Conservation (phyloP, 2,113 vertebrate genomes). For the Amblyornis subalaris region DNA sequence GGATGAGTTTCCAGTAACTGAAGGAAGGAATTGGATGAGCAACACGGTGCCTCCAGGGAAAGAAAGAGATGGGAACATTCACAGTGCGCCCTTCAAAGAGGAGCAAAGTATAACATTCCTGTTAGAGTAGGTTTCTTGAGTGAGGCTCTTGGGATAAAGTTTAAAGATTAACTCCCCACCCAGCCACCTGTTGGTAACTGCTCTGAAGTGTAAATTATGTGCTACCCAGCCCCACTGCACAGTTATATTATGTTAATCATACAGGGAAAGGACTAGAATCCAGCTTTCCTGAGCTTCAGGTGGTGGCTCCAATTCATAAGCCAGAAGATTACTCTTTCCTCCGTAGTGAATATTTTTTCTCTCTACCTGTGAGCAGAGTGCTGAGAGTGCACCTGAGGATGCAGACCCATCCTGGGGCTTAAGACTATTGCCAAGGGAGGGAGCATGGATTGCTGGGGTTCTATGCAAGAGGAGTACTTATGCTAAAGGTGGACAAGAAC, state of each 20-base stretch:
- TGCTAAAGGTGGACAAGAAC: neutral
- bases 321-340: neutral
- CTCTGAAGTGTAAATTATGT: neutral
- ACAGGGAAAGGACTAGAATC: neutral
- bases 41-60: neutral
- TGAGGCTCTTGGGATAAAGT: neutral
- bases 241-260: neutral
- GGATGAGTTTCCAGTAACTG: neutral
- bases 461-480: neutral
- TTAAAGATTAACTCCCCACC: neutral
- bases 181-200: neutral
- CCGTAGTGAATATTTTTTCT: neutral
- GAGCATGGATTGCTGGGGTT: neutral
- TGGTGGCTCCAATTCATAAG: neutral
- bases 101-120: neutral
- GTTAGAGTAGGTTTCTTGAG: neutral
- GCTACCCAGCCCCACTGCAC: neutral
- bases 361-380: neutral
- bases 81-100: rapidly evolving
- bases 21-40: neutral
- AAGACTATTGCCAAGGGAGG: rapidly evolving
- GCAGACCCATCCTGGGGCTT: neutral
- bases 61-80: neutral
- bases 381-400: neutral
- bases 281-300: neutral